Evolutionary conservation across 1,140 invertebrate species (phyloP), one percentile per base, ranked within the genome.

Genomic region (Solenopsis invicta): DNA sequence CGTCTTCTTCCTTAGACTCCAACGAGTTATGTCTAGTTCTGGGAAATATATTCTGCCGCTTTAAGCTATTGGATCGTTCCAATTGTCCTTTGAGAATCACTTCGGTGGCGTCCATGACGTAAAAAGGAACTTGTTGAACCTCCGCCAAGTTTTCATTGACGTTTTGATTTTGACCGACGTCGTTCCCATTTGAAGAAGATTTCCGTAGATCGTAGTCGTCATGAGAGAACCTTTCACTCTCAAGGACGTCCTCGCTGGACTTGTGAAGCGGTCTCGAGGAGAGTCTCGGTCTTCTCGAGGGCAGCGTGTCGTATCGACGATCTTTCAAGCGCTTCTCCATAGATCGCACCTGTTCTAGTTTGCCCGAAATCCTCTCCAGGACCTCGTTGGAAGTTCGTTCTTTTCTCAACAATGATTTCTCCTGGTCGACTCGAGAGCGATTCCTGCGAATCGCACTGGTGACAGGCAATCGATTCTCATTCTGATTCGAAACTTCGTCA

Each of bases 61-160:
- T 61, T 37, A 75, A 66, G 1, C 34, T 66, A 41, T 69, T 84
- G 61, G 50, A 89, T 54, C 92, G 81, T 10, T 92, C 78, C 21
- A 90, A 10, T 29, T 93, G 92, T 0, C 92, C 93, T 5, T 88
- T 88, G 4, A 91, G 24, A n/a, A 95, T 95, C 0, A 95, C 75
- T 4, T 95, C 94, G 0, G 94, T 95, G 0, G 94, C 94, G 78
- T 95, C 94, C 64, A 94, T 77, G 8, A 92, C 8, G 18, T 92
- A 89, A 16, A 93, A 29, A 6, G 85, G 54, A 48, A 9, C 8
- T 24, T 18, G 18, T 1, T 1, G 24, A 84, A 12, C 13, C 62
- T 72, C 10, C 52, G 71, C 3, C 18, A 59, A 16, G 18, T 72
- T 13, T 2, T 59, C 2, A 12, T 13, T 48, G 45, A 10, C 37